Evolutionary conservation across 1,140 invertebrate species (phyloP), one percentile per base, ranked within the genome.

Genomic region (Hyles euphorbiae): DNA sequence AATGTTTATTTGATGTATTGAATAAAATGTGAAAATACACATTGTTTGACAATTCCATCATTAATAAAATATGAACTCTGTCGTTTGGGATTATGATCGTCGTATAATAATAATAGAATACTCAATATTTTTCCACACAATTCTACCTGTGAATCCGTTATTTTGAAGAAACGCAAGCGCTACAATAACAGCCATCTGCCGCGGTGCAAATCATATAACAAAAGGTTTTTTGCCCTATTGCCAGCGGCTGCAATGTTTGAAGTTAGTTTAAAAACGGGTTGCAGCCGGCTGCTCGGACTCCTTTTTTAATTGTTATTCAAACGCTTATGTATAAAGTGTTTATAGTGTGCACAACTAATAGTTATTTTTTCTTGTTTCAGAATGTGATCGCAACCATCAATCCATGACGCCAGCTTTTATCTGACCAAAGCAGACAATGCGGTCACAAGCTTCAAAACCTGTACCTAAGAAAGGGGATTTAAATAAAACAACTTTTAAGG

Each of bases 371-470:
- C 68, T 88, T 86, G 81, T 88, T 88, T 54, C 81, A 88, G 85
- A 68, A 83, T 82, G 78, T 84, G 71, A 87, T 71, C 70, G 50
- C 56, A 51, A 76, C 77, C 65, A 59, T 61, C 65, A 68, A 74
- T 87, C 80, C 73, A 86, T 83, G 79, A 72, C 68, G 72, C 62
- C 68, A 77, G 68, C 34, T 64, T 71, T 73, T 58, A 77, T 61
- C 70, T 81, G 77, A 83, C 72, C 69, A 72, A 65, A 70, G 53
- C 70, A 61, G 76, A 87, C 75, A 88, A 88, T 88, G 85, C 79
- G 85, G 82, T 88, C 85, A 74, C 85, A 86, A 71, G 66, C 79
- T 74, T 70, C 81, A 63, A 88, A 88, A 83, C 73, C 82, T 60
- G 73, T 74, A 69, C 70, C 80, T 66, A 85, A 83, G 70, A 85